These are phyloP conservation scores for Chorisops tibialis DNA, from an alignment of 2,888 invertebrate genomes.

Conservation along the genomic window DNA sequence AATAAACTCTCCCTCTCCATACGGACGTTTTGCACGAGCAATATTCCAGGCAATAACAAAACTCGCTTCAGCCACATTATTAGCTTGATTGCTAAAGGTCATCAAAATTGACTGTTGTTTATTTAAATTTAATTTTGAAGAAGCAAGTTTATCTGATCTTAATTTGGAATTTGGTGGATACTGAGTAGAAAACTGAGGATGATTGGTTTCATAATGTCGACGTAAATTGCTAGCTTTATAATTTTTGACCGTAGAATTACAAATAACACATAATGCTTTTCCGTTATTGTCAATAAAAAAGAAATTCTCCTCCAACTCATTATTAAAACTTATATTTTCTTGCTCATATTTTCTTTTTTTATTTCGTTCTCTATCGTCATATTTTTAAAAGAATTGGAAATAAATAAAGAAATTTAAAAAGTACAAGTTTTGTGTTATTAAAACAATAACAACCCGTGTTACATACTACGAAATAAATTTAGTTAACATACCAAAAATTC, in stretches of 20 bases:
- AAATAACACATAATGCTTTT: conserved; percentile 19
- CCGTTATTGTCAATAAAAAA: conserved; percentile 19
- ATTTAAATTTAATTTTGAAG: no score
- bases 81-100: no score
- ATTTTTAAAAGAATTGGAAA: no score
- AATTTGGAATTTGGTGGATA: conserved; percentile 1
- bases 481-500: no score
- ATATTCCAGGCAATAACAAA: conserved; percentile 25
- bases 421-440: no score
- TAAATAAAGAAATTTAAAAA: no score
- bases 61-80: conserved; percentile 6
- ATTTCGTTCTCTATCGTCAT: no score
- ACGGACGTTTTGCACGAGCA: conserved; percentile 20
- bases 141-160: no score
- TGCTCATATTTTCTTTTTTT: no score
- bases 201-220: conserved; percentile 15
- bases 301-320: conserved; percentile 13
- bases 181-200: conserved; percentile 10
- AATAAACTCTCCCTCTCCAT: conserved; percentile 22
- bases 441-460: no score
- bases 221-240: conserved; percentile 20
- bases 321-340: conserved; percentile 9
- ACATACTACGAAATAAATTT: no score
- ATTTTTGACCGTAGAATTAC: conserved; percentile 7
- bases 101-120: no score